A percentile compares a stretch with the other conserved stretches of the same genome.
Evolutionary conservation across 2,888 invertebrate species (phyloP).

Genomic region (Noctuana brunneofusca): DNA sequence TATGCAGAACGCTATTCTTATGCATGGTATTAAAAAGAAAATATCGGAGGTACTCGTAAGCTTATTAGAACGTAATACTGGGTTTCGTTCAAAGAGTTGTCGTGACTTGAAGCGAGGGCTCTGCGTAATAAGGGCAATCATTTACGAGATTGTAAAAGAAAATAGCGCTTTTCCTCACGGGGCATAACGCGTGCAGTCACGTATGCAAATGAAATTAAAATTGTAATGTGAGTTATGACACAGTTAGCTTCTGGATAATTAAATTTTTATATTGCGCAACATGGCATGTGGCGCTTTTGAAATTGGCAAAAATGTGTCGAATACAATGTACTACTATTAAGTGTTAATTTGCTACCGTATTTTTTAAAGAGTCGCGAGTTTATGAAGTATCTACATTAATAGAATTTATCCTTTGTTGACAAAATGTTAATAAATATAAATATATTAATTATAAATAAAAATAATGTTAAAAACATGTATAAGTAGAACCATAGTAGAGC

Average conservation of each 20-base stretch:
- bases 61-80: constrained; percentile 5
- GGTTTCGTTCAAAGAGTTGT: neutral
- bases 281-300: neutral
- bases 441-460: no score
- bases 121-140: neutral
- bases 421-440: no score
- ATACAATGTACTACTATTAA: no score
- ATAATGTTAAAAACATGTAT: no score
- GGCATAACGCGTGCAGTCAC: neutral
- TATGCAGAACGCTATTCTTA: no score
- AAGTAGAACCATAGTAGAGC: no score
- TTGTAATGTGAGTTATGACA: neutral
- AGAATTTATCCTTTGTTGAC: no score
- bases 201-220: constrained; percentile 8
- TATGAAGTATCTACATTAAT: no score
- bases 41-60: no score
- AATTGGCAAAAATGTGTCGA: no score
- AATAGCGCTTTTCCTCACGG: neutral
- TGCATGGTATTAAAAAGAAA: constrained; percentile 9
- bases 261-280: neutral
- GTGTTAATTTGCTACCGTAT: no score
- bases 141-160: constrained; percentile 7
- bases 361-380: no score
- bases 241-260: neutral
- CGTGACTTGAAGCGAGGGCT: neutral